Percentiles rank a stretch among this genome's conserved stretches.
Conservation (phyloP, 2,113 vertebrate species). For the Sprattus sprattus region DNA sequence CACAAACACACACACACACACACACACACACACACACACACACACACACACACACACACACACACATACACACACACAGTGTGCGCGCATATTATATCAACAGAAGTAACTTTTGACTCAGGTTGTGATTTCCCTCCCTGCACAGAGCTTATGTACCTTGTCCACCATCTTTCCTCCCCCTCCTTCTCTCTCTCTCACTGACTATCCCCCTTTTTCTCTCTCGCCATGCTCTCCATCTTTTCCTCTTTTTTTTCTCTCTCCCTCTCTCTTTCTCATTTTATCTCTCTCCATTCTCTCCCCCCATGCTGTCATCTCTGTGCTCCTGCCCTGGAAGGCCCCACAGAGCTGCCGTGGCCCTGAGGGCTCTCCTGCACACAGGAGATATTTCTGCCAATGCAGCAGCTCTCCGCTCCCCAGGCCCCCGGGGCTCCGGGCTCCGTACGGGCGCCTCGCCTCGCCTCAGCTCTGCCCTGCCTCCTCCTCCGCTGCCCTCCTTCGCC, state of each 20-base stretch:
- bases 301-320: background rate
- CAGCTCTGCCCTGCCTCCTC: background rate
- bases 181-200: background rate
- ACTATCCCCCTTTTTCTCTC: background rate
- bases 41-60: slow-evolving; percentile 35
- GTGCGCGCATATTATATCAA: background rate
- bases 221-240: background rate
- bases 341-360: background rate
- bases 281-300: background rate
- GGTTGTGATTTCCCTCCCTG: background rate
- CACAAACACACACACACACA: background rate
- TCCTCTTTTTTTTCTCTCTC: background rate
- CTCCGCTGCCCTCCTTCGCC: background rate
- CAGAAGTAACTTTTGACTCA: background rate
- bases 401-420: background rate
- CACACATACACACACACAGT: slow-evolving; percentile 32
- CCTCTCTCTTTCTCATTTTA: background rate
- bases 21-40: slow-evolving; percentile 28
- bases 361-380: background rate
- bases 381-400: background rate
- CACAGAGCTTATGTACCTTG: background rate
- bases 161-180: background rate
- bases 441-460: background rate
- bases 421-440: background rate
- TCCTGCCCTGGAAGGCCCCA: background rate